Evolutionary conservation across 2,797 vertebrate genomes (phyloP).

Genomic region (Hafferia zeledoni): DNA sequence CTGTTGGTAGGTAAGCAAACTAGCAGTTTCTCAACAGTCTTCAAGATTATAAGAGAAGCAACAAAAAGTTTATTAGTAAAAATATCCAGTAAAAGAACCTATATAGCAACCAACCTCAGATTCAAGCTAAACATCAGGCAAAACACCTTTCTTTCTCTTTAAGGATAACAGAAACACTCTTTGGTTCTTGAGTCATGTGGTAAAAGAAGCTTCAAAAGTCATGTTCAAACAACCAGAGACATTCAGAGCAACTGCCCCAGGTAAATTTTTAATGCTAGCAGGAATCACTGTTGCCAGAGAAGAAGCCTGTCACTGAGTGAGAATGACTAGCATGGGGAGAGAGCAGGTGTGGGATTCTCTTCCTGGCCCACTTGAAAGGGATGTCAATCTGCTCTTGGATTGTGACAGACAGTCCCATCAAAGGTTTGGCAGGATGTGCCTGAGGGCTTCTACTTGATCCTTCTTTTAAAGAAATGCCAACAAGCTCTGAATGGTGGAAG

Average conservation of each 20-base stretch:
- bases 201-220: conserved; percentile 17
- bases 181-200: background rate
- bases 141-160: background rate
- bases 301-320: background rate
- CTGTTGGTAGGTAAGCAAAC: background rate
- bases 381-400: background rate
- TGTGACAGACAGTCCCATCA: conserved; percentile 50
- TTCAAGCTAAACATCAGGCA: background rate
- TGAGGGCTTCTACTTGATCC: conserved; percentile 50
- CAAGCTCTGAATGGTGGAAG: conserved; percentile 10
- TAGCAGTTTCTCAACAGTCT: background rate
- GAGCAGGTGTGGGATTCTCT: conserved; percentile 30
- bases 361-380: conserved; percentile 36
- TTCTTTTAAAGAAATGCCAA: conserved; percentile 46
- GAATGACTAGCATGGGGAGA: background rate
- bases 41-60: background rate
- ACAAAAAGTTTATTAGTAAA: background rate
- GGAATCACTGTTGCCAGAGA: background rate
- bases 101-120: background rate
- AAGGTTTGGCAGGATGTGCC: conserved; percentile 51
- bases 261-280: conserved; percentile 45
- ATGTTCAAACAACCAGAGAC: background rate
- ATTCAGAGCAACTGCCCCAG: conserved; percentile 28
- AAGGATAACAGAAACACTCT: background rate
- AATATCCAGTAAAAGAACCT: background rate